These are phyloP conservation scores for Thera obeliscata DNA, from an alignment of 2,888 invertebrate species.

Conservation along the genomic window DNA sequence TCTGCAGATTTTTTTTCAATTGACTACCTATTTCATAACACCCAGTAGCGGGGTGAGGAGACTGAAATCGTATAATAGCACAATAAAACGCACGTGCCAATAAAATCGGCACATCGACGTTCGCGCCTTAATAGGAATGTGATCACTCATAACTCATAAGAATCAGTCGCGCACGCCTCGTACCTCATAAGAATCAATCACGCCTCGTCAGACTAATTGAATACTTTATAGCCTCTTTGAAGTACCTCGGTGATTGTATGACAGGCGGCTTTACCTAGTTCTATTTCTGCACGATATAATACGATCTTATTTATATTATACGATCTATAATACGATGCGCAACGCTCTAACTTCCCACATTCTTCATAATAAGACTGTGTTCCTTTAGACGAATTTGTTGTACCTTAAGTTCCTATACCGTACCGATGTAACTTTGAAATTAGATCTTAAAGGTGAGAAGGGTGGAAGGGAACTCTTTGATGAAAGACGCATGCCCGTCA, in stretches of 20 bases:
- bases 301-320: no score
- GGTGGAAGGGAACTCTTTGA: conserved; percentile 18
- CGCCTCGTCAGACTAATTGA: conserved; percentile 36
- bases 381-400: conserved; percentile 12
- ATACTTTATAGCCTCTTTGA: conserved; percentile 14
- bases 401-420: no score
- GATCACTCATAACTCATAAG: conserved; percentile 52
- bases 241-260: not conserved
- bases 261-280: not conserved
- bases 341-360: not conserved
- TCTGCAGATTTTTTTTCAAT: no score
- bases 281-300: not conserved
- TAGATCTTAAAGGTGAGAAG: conserved; percentile 25
- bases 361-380: conserved; percentile 1
- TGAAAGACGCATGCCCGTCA: conserved; percentile 20
- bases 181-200: conserved; percentile 53
- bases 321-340: not conserved
- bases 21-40: not conserved
- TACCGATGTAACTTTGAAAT: conserved; percentile 23
- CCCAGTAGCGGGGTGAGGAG: conserved; percentile 38
- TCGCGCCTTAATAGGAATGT: conserved; percentile 54
- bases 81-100: conserved; percentile 65
- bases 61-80: conserved; percentile 50
- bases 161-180: conserved; percentile 41
- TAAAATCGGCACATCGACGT: conserved; percentile 56